Evolutionary conservation across 2,113 vertebrate genomes (phyloP), one percentile per base, ranked within the genome.

Genomic region (Zosterops hypoxanthus): DNA sequence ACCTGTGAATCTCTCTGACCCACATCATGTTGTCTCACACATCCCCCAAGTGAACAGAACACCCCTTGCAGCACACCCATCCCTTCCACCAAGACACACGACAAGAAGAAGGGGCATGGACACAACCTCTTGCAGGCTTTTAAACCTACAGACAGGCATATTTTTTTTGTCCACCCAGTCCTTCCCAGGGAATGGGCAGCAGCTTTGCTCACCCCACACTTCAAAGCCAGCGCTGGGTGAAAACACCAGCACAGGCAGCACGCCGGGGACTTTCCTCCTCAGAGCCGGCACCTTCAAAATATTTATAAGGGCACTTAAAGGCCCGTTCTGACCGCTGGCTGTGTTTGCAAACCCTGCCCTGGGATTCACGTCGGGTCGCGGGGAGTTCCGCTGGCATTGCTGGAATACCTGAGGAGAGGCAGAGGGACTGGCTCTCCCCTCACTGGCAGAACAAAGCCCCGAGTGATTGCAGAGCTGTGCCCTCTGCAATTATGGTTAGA

Each of bases 361-460:
- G 57, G 80, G 91, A 75, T 68, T 29, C 42, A 9, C 11, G 86
- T 69, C 56, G 25, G 92, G 92, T 56, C 2, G 29, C 14, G 82
- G 77, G 91, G 78, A 93, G 92, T 33, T 65, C 33, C 2, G 24
- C 77, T 83, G 1, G 8, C 95, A 66, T 93, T 95, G 91, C 4
- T 89, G 81, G 91, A 86, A 91, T 94, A 92, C 83, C 91, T 94
- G 94, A 92, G 95, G 94, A 82, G 3, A 60, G 81, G 89, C 94
- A 86, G 69, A 60, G 81, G 83, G 86, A 78, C 82, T 19, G 2
- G 31, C 86, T 94, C 85, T 66, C 57, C 79, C 70, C 57, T 75
- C 57, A 79, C 79, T 33, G 34, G 17, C 75, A 57, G 93, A 95
- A 91, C 93, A 94, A 92, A 96, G 95, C 78, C 84, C 84, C 2